Percentiles rank a stretch among this genome's conserved stretches.
phyloP scores from a whole-genome alignment of 2,888 invertebrate genomes.

The Amphiduros pacificus region DNA sequence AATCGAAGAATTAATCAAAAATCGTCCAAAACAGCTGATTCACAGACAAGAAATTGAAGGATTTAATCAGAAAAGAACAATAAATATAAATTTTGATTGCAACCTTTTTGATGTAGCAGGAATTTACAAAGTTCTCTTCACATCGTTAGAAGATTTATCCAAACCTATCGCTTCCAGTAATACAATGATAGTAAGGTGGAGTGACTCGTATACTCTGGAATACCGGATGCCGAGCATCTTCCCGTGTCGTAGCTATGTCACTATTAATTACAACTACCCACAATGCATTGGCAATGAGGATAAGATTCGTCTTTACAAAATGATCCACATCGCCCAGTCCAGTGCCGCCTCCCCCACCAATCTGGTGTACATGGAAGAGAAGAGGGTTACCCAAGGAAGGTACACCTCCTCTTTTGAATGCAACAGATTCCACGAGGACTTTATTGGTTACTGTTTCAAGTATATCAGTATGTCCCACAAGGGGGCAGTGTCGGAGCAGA shows the following conservation, averaged over 20 bases:
- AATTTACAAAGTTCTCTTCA: constrained; percentile 39
- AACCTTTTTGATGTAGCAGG: constrained; percentile 44
- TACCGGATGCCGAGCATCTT: constrained; percentile 36
- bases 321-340: constrained; percentile 7
- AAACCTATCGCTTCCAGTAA: constrained; percentile 37
- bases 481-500: constrained; percentile 44
- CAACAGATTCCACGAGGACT: constrained; percentile 36
- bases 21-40: neutral
- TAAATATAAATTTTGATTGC: constrained; percentile 35
- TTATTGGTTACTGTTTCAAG: constrained; percentile 49
- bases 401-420: constrained; percentile 34
- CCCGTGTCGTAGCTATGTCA: constrained; percentile 38
- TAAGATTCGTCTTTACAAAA: constrained; percentile 42
- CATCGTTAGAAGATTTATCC: too few species aligned
- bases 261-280: constrained; percentile 39
- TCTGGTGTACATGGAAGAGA: constrained; percentile 10
- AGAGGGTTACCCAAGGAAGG: neutral
- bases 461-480: constrained; percentile 42
- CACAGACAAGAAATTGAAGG: constrained; percentile 3
- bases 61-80: neutral
- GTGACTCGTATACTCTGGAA: constrained; percentile 37
- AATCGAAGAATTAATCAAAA: neutral
- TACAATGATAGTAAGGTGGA: constrained; percentile 40
- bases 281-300: constrained; percentile 43
- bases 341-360: constrained; percentile 14